phyloP scores from a whole-genome alignment of 2,888 invertebrate species.

The Graphium colonna region DNA sequence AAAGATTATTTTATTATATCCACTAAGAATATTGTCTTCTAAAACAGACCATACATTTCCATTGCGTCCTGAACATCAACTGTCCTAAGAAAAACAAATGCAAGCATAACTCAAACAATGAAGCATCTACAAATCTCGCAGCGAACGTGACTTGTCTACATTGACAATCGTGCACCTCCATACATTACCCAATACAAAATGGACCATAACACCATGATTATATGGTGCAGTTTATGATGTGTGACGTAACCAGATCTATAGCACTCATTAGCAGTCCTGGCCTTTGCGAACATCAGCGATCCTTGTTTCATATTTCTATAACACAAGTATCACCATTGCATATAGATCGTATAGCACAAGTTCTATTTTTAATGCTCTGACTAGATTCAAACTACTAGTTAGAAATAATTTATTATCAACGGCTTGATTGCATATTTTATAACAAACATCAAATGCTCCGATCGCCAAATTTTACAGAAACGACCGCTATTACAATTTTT shows the following conservation, averaged over 20 bases:
- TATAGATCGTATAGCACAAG: not conserved
- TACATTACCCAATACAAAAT: conserved; percentile 19
- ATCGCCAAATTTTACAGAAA: no score
- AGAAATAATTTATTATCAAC: no score
- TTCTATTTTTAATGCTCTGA: not conserved
- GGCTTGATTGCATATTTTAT: no score
- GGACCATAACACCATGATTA: not conserved
- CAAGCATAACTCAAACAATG: conserved; percentile 26
- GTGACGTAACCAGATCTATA: conserved; percentile 2
- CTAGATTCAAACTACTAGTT: no score
- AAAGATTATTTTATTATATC: no score
- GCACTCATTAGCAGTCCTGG: conserved; percentile 14
- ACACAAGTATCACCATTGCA: conserved; percentile 6
- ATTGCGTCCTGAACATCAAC: no score
- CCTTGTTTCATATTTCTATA: conserved; percentile 1
- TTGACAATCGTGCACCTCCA: conserved; percentile 25
- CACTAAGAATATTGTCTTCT: no score
- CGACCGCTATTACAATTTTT: no score
- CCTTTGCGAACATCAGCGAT: conserved; percentile 9
- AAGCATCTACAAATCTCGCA: conserved; percentile 31
- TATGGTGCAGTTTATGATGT: conserved; percentile 11
- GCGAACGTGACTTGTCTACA: conserved; percentile 33
- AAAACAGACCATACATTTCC: no score
- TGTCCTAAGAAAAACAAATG: not conserved
- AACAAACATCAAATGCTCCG: no score